A percentile compares a stretch with the other conserved stretches of the same genome.
Conservation (phyloP, 92 coral and sea anemone species). For the Epizoanthus fatuus region DNA sequence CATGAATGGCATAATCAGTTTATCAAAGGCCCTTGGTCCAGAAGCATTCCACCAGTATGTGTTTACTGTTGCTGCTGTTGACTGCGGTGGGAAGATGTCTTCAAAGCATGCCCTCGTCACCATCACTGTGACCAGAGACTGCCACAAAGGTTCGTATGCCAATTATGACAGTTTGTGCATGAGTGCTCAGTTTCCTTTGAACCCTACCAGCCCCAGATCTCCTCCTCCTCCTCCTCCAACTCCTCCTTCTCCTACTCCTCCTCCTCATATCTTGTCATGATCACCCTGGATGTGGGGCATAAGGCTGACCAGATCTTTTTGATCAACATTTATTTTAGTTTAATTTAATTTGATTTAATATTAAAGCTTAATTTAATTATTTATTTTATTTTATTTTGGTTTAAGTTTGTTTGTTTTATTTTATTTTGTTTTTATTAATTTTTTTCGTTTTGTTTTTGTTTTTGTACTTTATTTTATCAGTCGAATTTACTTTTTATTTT, state of each 20-base stretch:
- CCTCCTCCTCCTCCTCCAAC: too few relatives aligned
- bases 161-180: neutral
- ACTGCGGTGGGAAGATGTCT: conserved; percentile 92
- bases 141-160: conserved; percentile 75
- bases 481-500: too few relatives aligned
- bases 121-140: conserved; percentile 72
- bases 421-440: neutral
- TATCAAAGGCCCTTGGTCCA: conserved; percentile 71
- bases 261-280: too few relatives aligned
- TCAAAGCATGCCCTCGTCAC: conserved; percentile 64
- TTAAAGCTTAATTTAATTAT: too few relatives aligned
- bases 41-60: conserved; percentile 75
- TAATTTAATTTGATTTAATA: too few relatives aligned
- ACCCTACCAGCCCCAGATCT: neutral
- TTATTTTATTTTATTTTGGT: too few relatives aligned
- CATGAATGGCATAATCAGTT: conserved; percentile 79
- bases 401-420: too few relatives aligned
- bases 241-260: too few relatives aligned
- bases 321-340: too few relatives aligned
- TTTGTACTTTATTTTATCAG: too few relatives aligned
- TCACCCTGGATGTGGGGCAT: too few relatives aligned
- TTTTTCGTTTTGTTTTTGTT: neutral
- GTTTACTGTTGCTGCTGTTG: conserved; percentile 88
- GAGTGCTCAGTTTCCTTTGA: neutral
- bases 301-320: too few relatives aligned